Percentiles rank a stretch among this genome's conserved stretches.
phyloP scores from a whole-genome alignment of 1,140 invertebrate species.

The Nilaparvata lugens region DNA sequence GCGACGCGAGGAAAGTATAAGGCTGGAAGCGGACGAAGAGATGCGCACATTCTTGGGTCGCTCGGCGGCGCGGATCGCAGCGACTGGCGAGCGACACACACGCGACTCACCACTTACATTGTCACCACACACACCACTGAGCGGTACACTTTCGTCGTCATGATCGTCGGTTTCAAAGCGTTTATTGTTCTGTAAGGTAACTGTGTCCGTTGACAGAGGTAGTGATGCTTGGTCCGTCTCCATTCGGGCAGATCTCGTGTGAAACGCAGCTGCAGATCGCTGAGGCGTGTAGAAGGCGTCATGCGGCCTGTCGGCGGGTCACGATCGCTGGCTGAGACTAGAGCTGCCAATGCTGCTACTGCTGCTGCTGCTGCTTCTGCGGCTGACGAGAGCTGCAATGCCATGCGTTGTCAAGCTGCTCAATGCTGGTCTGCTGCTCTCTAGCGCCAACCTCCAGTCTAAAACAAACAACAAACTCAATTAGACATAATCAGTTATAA shows the following conservation, averaged over 20 bases:
- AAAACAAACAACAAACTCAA: too few relatives aligned
- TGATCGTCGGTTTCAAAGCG: conserved; percentile 5
- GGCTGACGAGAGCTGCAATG: neutral
- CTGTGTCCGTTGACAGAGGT: neutral
- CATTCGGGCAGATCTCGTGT: conserved; percentile 9
- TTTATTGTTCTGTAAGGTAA: neutral
- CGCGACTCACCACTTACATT: too few relatives aligned
- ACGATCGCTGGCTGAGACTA: neutral
- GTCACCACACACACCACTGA: too few relatives aligned
- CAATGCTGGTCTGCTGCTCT: too few relatives aligned
- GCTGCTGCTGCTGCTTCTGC: too few relatives aligned
- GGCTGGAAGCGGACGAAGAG: neutral
- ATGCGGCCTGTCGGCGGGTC: neutral
- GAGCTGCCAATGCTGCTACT: neutral
- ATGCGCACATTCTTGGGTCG: conserved; percentile 6
- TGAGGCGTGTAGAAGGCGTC: neutral
- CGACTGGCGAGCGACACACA: neutral
- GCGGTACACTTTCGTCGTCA: neutral
- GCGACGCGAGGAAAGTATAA: conserved; percentile 14
- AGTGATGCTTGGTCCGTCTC: conserved; percentile 2
- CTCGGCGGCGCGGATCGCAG: neutral
- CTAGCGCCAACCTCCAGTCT: too few relatives aligned
- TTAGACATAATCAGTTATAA: too few relatives aligned
- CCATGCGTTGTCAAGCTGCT: neutral
- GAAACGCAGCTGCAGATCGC: conserved; percentile 8